A percentile compares a stretch with the other conserved stretches of the same genome.
phyloP scores from a whole-genome alignment of 2,888 invertebrate genomes.

The Ectemnius lituratus region DNA sequence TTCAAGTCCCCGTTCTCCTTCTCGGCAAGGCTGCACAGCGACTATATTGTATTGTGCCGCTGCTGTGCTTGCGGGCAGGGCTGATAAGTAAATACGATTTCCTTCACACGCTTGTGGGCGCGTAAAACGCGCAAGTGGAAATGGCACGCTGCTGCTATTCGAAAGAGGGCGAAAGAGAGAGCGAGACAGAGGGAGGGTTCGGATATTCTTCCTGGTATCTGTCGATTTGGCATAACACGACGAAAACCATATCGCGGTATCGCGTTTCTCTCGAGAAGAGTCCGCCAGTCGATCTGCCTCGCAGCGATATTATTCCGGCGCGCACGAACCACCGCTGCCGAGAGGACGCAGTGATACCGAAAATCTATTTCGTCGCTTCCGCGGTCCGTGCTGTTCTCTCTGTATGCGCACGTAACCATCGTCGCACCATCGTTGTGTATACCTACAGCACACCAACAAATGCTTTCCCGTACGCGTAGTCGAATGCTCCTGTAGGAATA shows the following conservation, averaged over 20 bases:
- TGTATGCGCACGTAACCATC: conserved; percentile 52
- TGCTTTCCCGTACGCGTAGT: conserved; percentile 11
- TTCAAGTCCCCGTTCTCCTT: background rate
- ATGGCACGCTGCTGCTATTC: no score
- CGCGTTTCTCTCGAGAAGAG: conserved; percentile 49
- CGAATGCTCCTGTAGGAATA: background rate
- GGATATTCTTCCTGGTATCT: conserved; percentile 16
- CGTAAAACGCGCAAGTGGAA: no score
- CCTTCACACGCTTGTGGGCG: no score
- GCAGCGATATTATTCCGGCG: conserved; percentile 57
- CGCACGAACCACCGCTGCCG: conserved; percentile 24
- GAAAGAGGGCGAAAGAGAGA: background rate
- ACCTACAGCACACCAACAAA: background rate
- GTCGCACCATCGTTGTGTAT: conserved; percentile 12
- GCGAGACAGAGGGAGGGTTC: background rate
- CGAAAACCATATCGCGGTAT: conserved; percentile 46
- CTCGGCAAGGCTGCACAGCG: background rate
- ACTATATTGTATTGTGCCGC: no score
- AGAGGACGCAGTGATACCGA: conserved; percentile 65
- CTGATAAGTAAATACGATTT: no score
- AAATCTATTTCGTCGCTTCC: conserved; percentile 71
- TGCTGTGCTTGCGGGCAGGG: no score
- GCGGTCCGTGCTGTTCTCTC: conserved; percentile 49
- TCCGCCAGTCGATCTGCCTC: conserved; percentile 52
- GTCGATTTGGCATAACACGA: conserved; percentile 45